Evolutionary conservation across 2,888 invertebrate genomes (phyloP).

Genomic region (Synanthedon andrenaeformis): DNA sequence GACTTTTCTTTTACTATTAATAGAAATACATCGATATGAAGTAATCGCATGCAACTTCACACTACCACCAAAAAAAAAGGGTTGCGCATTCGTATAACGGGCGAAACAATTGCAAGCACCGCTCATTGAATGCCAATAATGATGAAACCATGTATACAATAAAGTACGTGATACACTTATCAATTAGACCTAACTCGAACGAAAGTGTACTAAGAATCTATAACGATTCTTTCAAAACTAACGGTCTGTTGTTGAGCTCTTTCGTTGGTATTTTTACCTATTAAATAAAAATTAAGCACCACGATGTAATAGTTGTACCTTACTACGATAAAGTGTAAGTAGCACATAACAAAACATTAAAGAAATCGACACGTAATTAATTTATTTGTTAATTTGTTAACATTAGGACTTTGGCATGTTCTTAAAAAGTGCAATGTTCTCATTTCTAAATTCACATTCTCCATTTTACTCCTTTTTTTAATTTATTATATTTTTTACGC

Average conservation of each 20-base stretch:
- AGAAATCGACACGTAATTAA: too few species aligned
- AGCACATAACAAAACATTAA: too few species aligned
- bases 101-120: conserved; percentile 20
- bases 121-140: conserved; percentile 23
- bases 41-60: not conserved
- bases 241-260: conserved; percentile 16
- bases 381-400: too few species aligned
- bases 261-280: conserved; percentile 5
- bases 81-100: conserved; percentile 31
- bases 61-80: conserved; percentile 20
- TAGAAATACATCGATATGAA: not conserved
- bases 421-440: too few species aligned
- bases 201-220: conserved; percentile 32
- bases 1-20: not conserved
- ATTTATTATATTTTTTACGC: too few species aligned
- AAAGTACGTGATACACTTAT: conserved; percentile 59
- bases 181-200: conserved; percentile 40
- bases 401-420: too few species aligned
- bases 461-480: too few species aligned
- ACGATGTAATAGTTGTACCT: conserved; percentile 9
- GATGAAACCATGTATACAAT: conserved; percentile 44
- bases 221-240: conserved; percentile 15
- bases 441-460: too few species aligned
- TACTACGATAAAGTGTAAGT: not conserved
- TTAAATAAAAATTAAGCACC: conserved; percentile 5